Base-by-base conservation (phyloP, 1,140 invertebrate species). In the Zaprionus camerounensis region DNA sequence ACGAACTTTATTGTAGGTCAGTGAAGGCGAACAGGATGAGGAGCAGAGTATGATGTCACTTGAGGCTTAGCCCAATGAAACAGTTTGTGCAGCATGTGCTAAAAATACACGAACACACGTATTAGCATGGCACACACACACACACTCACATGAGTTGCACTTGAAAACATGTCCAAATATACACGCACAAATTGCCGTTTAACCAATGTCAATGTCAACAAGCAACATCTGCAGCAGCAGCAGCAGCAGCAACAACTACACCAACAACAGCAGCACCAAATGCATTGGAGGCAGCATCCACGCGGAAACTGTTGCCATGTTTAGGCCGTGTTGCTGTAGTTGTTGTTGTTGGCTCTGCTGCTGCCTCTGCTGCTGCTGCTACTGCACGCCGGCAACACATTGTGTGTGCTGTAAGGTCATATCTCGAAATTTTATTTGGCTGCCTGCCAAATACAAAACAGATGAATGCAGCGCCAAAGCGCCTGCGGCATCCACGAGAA, bases 401-500 rank as follows among this genome's bases (percentile, higher is more conserved):
- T 73, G 13, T 65, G 22, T 66, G 85, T 71, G 85, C 20, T 71
- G 67, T 85, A 90, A 90, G 85, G 85, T 90, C 85, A 84, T 81
- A 85, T 85, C 81, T 77, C 72, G 78, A 90, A 84, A 90, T 82
- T 90, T 90, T 80, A 85, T 90, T 90, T 90, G 85, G 85, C 85
- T 82, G 78, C 81, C 76, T 77, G 85, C 85, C 85, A 90, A 91
- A 90, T 59, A 80, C 78, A 74, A 70, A 76, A 80, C 83, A 86
- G 76, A 86, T 80, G 82, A 82, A 70, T 82, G 80, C 79, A 81
- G 51, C 68, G 68, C 73, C 61, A 72, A 53, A 82, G 62, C 31
- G 82, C 82, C 82, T 76, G 78, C 56, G 75, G 82, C 69, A 49
- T 41, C 49, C 81, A 80, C 76, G 65, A 26, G 11, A 31, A 59